These are phyloP conservation scores for Diorhabda sublineata DNA, from an alignment of 1,140 invertebrate genomes.

Conservation along the genomic window DNA sequence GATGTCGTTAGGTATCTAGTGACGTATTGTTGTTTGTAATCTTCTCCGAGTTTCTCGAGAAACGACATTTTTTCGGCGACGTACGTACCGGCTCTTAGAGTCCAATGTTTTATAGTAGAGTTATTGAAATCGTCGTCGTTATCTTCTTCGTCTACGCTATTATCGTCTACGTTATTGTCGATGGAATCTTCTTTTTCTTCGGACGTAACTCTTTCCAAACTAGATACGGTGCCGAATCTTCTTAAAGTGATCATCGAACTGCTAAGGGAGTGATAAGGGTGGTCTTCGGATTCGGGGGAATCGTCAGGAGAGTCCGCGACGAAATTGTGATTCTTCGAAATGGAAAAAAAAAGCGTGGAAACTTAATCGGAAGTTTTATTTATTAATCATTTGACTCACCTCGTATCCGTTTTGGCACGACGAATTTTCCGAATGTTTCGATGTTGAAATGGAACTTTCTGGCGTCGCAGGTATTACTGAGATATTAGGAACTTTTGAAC, in stretches of 20 bases:
- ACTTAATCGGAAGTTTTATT: background rate
- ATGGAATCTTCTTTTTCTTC: slow-evolving; percentile 55
- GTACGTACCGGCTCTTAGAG: slow-evolving; percentile 69
- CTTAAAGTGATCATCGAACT: slow-evolving; percentile 51
- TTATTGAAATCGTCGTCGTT: slow-evolving; percentile 46
- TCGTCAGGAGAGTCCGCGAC: slow-evolving; percentile 53
- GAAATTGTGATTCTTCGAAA: slow-evolving; percentile 8
- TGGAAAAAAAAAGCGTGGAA: background rate
- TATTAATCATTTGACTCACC: background rate
- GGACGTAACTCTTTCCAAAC: slow-evolving; percentile 61
- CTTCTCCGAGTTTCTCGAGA: slow-evolving; percentile 56
- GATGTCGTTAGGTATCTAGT: slow-evolving; percentile 48
- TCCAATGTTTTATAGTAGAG: slow-evolving; percentile 59
- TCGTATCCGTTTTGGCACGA: background rate
- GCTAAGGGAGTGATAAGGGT: slow-evolving; percentile 53
- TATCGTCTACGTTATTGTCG: slow-evolving; percentile 25
- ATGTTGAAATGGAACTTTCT: slow-evolving; percentile 45
- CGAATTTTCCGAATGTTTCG: background rate
- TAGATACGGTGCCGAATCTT: slow-evolving; percentile 71
- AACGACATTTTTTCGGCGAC: slow-evolving; percentile 78
- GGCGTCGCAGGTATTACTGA: slow-evolving; percentile 72
- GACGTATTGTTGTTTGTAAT: slow-evolving; percentile 53
- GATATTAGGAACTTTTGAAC: slow-evolving; percentile 59
- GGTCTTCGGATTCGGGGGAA: slow-evolving; percentile 54
- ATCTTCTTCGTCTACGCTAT: slow-evolving; percentile 49